Percentiles rank a stretch among this genome's conserved stretches.
Conservation (phyloP, 2,113 vertebrate species). For the Otocyon megalotis region DNA sequence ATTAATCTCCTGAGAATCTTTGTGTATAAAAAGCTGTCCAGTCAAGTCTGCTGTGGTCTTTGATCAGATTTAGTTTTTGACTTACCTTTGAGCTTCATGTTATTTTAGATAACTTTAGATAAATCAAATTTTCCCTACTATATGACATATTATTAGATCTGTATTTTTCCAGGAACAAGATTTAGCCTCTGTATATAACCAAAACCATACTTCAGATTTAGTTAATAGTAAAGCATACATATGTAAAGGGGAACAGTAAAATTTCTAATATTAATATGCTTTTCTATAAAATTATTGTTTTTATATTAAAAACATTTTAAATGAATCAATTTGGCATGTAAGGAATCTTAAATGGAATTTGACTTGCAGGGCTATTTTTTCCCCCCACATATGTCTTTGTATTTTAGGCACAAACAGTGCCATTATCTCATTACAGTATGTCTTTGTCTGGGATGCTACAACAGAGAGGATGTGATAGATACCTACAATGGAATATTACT, state of each 20-base stretch:
- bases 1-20: neutral
- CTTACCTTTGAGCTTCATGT: neutral
- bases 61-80: slow-evolving; percentile 30
- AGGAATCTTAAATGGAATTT: neutral
- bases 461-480: neutral
- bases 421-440: neutral
- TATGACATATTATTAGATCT: neutral
- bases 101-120: slow-evolving; percentile 14
- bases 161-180: neutral
- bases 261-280: neutral
- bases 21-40: neutral
- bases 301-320: neutral
- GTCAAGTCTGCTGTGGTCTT: neutral
- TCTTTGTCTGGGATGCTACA: neutral
- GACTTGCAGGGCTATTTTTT: neutral
- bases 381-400: neutral
- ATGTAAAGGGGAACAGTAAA: neutral
- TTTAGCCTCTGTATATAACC: neutral
- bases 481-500: neutral
- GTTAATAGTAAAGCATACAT: neutral
- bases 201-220: neutral
- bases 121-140: neutral
- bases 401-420: neutral
- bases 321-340: neutral
- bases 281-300: neutral